These are phyloP conservation scores for Sipha flava DNA, from an alignment of 1,140 invertebrate species.

Conservation along the genomic window DNA sequence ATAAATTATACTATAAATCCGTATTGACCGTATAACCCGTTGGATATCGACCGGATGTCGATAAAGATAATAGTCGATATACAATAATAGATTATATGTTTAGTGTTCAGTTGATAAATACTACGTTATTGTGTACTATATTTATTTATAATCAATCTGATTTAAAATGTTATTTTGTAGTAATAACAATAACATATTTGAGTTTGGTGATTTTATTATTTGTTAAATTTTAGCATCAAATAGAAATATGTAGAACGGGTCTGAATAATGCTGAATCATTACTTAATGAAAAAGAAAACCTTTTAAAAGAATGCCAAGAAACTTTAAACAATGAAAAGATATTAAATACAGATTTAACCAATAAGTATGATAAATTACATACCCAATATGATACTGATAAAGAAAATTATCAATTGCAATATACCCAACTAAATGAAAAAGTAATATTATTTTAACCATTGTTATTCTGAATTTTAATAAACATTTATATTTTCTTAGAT, in stretches of 20 bases:
- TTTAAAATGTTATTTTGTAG: too few relatives aligned
- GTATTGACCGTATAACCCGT: too few relatives aligned
- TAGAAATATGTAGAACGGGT: neutral
- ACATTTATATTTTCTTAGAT: slow-evolving; percentile 23
- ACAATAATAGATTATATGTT: too few relatives aligned
- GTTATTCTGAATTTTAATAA: neutral
- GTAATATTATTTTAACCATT: neutral
- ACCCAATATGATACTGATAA: slow-evolving; percentile 25
- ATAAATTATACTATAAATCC: too few relatives aligned
- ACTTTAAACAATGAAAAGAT: neutral
- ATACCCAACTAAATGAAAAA: neutral
- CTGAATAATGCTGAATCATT: slow-evolving; percentile 21
- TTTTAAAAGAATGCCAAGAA: neutral
- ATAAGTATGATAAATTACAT: neutral
- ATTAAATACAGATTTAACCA: neutral
- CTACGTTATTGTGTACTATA: too few relatives aligned
- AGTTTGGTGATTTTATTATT: neutral
- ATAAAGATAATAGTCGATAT: too few relatives aligned
- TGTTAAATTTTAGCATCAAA: neutral
- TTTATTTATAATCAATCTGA: too few relatives aligned
- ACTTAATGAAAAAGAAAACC: slow-evolving; percentile 31
- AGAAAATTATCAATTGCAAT: slow-evolving; percentile 9
- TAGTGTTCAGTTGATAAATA: too few relatives aligned
- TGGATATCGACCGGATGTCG: too few relatives aligned
- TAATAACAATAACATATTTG: neutral